These are phyloP conservation scores for Gastrophysa polygoni DNA, from an alignment of 2,888 invertebrate genomes.

Conservation along the genomic window DNA sequence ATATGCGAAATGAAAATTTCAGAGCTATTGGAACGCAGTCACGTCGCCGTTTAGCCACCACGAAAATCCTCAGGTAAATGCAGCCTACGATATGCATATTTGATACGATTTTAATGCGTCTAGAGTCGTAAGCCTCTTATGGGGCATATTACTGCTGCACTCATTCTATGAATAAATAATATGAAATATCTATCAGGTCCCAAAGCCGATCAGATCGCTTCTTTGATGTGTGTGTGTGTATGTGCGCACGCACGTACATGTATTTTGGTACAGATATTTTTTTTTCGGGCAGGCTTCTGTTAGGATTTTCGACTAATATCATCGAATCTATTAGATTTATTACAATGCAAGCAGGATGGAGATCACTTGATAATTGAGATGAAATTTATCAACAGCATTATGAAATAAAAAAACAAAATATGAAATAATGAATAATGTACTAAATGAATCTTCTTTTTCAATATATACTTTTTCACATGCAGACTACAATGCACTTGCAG, in stretches of 20 bases:
- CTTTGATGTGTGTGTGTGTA: conserved; percentile 48
- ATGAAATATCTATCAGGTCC: conserved; percentile 74
- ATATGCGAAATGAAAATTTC: too few relatives aligned
- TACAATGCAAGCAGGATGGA: too few relatives aligned
- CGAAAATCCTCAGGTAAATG: conserved; percentile 54
- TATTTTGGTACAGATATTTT: background rate
- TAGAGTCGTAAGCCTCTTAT: conserved; percentile 59
- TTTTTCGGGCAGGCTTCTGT: background rate
- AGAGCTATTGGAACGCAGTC: conserved; percentile 16
- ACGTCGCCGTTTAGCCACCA: conserved; percentile 22
- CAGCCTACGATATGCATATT: conserved; percentile 59
- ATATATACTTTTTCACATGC: too few relatives aligned
- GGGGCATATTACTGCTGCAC: conserved; percentile 59
- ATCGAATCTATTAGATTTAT: too few relatives aligned
- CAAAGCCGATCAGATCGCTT: conserved; percentile 56
- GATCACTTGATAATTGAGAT: too few relatives aligned
- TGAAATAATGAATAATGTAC: too few relatives aligned
- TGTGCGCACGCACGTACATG: conserved; percentile 25
- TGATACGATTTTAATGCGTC: conserved; percentile 61
- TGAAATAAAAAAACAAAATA: too few relatives aligned
- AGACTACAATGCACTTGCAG: too few relatives aligned
- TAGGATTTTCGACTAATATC: too few relatives aligned
- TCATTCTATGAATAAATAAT: conserved; percentile 72
- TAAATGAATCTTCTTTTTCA: too few relatives aligned
- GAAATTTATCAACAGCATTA: too few relatives aligned